Conservation (phyloP, 2,888 invertebrate genomes). For the Strigamia crassipes region DNA sequence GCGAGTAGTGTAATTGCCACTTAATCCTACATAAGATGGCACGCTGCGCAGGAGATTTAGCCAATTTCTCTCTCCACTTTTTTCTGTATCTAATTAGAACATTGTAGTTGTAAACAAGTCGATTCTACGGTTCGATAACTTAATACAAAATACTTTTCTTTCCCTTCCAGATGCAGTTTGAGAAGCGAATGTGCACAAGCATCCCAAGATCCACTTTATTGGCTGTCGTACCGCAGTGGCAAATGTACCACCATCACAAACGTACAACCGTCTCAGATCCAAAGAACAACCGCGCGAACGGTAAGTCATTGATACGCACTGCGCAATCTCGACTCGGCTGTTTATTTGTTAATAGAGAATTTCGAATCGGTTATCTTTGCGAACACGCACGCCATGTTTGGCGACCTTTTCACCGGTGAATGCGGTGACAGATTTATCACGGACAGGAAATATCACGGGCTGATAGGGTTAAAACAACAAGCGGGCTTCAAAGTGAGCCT, state of each 20-base stretch:
- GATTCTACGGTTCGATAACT: conserved; percentile 33
- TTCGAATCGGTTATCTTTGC: conserved; percentile 27
- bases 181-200: conserved; percentile 87
- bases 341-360: conserved; percentile 4
- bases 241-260: conserved; percentile 93
- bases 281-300: conserved; percentile 89
- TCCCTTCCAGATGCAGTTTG: conserved; percentile 73
- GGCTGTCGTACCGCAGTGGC: conserved; percentile 97
- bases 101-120: conserved; percentile 26
- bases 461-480: conserved; percentile 42
- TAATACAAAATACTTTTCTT: conserved; percentile 23
- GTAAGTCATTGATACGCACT: conserved; percentile 57
- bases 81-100: conserved; percentile 7
- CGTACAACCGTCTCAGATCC: conserved; percentile 87
- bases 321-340: not conserved
- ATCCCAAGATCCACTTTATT: conserved; percentile 87
- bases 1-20: conserved; percentile 28
- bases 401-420: conserved; percentile 22
- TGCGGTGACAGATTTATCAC: conserved; percentile 40
- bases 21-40: conserved; percentile 32
- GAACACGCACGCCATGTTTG: conserved; percentile 35
- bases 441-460: conserved; percentile 34
- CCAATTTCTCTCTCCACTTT: conserved; percentile 32
- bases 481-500: conserved; percentile 15
- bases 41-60: conserved; percentile 33